Percentiles rank a stretch among this genome's conserved stretches.
Evolutionary conservation across 2,888 invertebrate genomes (phyloP).

Genomic region (Bimastos eiseni): DNA sequence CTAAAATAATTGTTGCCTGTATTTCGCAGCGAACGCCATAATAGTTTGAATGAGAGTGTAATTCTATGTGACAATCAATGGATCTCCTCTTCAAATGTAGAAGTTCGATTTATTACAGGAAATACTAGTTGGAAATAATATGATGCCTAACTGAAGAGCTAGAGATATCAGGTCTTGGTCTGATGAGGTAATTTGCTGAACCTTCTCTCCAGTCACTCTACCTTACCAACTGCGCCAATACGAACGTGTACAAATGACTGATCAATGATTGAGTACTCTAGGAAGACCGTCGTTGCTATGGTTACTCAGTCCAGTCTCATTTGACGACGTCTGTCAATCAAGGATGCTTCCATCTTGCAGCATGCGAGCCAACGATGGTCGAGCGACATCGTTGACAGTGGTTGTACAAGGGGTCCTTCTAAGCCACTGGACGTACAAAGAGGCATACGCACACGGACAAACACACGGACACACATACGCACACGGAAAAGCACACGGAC

Average conservation of each 20-base stretch:
- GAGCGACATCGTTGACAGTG: background rate
- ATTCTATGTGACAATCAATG: background rate
- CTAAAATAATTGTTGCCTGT: no score
- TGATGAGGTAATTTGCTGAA: no score
- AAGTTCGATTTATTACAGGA: background rate
- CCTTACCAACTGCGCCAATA: background rate
- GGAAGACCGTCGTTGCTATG: conserved; percentile 5
- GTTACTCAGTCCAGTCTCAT: conserved; percentile 3
- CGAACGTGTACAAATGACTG: background rate
- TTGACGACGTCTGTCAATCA: background rate
- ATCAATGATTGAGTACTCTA: background rate
- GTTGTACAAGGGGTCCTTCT: no score
- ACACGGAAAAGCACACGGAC: no score
- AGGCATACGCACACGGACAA: no score
- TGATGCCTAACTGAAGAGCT: background rate
- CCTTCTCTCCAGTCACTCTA: background rate
- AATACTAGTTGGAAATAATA: background rate
- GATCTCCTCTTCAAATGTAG: background rate
- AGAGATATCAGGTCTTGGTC: no score
- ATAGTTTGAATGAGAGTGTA: background rate
- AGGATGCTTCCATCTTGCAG: background rate
- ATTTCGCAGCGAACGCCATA: background rate
- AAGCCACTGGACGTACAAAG: no score
- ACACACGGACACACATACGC: no score
- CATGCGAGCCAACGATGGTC: background rate